Conservation (phyloP, 2,113 vertebrate species). For the Sebastes schlegelii region DNA sequence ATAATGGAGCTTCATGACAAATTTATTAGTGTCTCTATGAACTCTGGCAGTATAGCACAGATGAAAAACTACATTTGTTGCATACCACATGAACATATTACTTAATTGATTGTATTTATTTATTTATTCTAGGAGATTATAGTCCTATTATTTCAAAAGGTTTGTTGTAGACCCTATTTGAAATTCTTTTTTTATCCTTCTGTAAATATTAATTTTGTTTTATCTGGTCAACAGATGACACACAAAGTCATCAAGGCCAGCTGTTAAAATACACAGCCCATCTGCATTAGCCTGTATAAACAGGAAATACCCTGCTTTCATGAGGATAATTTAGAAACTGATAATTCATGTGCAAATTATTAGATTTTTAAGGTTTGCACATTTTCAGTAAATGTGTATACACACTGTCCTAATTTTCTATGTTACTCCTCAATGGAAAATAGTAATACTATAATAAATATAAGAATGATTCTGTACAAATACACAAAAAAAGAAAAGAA, state of each 20-base stretch:
- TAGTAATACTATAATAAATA: neutral
- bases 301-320: neutral
- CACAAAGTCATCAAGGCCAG: conserved; percentile 16
- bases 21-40: neutral
- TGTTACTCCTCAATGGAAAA: neutral
- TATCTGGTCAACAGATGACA: conserved; percentile 4
- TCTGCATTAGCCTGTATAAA: conserved; percentile 8
- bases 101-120: neutral
- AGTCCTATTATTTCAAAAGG: neutral
- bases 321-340: neutral
- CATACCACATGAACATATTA: neutral
- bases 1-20: conserved; percentile 1
- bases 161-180: neutral
- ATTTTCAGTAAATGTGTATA: neutral
- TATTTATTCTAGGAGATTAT: neutral
- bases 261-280: conserved; percentile 38
- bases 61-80: neutral
- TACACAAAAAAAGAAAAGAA: neutral
- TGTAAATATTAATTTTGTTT: conserved; percentile 6
- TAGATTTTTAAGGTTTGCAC: neutral
- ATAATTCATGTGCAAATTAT: neutral
- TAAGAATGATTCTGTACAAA: neutral
- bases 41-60: too few relatives aligned
- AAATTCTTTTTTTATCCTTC: neutral
- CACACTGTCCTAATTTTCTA: neutral